Conservation (phyloP, 2,797 vertebrate genomes). For the Melanotaenia boesemani region DNA sequence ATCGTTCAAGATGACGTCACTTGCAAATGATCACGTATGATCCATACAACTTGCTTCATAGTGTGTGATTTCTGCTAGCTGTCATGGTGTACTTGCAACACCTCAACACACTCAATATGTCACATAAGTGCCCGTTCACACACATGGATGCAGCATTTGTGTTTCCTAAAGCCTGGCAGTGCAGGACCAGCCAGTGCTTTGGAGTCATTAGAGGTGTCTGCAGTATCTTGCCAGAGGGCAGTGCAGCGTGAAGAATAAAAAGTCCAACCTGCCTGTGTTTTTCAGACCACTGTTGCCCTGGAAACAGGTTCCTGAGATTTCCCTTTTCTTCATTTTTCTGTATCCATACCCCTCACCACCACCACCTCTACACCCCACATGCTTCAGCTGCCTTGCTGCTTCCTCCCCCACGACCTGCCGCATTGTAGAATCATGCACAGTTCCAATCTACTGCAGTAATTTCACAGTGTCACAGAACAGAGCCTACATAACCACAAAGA, state of each 20-base stretch:
- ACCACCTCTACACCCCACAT: constrained; percentile 40
- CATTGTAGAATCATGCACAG: constrained; percentile 73
- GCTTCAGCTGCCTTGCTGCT: constrained; percentile 53
- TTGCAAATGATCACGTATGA: constrained; percentile 39
- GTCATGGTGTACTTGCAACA: constrained; percentile 27
- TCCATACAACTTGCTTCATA: constrained; percentile 29
- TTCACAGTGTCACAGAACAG: constrained; percentile 81
- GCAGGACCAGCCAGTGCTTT: constrained; percentile 37
- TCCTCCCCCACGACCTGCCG: constrained; percentile 82
- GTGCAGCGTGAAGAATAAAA: constrained; percentile 71
- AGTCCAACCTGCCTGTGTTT: constrained; percentile 80
- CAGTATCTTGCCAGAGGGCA: constrained; percentile 77
- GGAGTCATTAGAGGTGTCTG: constrained; percentile 71
- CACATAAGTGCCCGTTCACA: background rate
- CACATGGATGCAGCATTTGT: background rate
- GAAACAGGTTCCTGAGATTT: constrained; percentile 87
- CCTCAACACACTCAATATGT: background rate
- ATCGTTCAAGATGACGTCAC: constrained; percentile 56
- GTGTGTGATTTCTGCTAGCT: constrained; percentile 18
- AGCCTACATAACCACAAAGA: constrained; percentile 28
- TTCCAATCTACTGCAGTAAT: constrained; percentile 82
- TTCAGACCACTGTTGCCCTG: constrained; percentile 87
- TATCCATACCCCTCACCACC: constrained; percentile 72
- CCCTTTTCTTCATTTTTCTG: constrained; percentile 81
- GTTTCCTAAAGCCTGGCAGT: constrained; percentile 38